Percentiles rank a stretch among this genome's conserved stretches.
Evolutionary conservation across 2,113 vertebrate genomes (phyloP).

Genomic region (Trogon surrucura): DNA sequence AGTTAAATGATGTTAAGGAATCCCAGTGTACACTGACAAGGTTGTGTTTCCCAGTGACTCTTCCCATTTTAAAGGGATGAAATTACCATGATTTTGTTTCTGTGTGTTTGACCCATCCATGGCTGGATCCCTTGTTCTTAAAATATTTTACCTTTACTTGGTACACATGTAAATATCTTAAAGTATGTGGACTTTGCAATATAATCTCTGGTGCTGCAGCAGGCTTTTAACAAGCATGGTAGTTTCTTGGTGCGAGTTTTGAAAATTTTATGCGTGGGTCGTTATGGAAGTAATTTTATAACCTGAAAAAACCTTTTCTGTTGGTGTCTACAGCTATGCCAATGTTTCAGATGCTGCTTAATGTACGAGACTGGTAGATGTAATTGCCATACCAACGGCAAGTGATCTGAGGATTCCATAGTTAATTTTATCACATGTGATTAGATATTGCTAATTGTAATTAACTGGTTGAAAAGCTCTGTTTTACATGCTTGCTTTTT

Average conservation of each 20-base stretch:
- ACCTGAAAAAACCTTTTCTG: neutral
- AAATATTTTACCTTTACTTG: neutral
- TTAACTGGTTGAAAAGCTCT: slow-evolving; percentile 54
- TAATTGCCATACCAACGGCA: neutral
- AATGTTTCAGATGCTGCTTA: neutral
- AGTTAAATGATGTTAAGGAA: neutral
- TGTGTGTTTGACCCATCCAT: neutral
- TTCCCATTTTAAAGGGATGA: neutral
- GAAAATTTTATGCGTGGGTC: neutral
- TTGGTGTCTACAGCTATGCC: neutral
- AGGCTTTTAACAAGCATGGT: neutral
- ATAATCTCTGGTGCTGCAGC: neutral
- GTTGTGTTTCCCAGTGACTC: neutral
- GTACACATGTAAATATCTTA: neutral
- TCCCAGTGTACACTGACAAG: neutral
- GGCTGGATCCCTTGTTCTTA: neutral
- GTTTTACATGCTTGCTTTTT: slow-evolving; percentile 39
- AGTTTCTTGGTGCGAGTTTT: neutral
- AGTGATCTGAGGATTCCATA: neutral
- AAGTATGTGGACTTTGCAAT: neutral
- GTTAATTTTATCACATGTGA: slow-evolving; percentile 51
- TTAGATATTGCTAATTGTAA: slow-evolving; percentile 57
- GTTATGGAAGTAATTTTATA: neutral
- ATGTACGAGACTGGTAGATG: neutral
- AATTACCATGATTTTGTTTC: neutral